phyloP scores from a whole-genome alignment of 1,140 invertebrate genomes.

The Oedothorax gibbosus region DNA sequence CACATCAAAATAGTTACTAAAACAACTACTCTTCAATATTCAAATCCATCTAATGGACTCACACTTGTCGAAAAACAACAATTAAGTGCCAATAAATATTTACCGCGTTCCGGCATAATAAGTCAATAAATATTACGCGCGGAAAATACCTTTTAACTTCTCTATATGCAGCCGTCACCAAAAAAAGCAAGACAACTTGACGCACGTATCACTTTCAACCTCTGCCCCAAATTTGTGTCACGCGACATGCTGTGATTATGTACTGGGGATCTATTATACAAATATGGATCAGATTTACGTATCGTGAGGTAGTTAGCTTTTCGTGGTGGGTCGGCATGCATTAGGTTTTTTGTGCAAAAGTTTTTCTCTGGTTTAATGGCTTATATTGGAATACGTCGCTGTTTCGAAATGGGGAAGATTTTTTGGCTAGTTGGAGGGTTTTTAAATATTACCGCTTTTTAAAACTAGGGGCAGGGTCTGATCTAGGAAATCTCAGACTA shows the following conservation, averaged over 20 bases:
- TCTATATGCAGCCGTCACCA: background rate
- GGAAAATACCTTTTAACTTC: conserved; percentile 48
- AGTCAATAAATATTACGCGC: conserved; percentile 50
- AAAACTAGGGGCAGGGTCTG: no score
- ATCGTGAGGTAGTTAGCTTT: background rate
- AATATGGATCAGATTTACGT: conserved; percentile 17
- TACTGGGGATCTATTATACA: conserved; percentile 26
- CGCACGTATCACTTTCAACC: conserved; percentile 44
- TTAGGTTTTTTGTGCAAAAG: no score
- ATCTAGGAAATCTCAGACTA: no score
- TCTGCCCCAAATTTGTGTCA: no score
- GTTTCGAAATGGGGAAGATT: no score
- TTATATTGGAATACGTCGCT: no score
- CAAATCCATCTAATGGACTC: background rate
- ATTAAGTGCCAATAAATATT: conserved; percentile 6
- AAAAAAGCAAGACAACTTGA: background rate
- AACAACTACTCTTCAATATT: no score
- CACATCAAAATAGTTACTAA: no score
- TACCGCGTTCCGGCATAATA: background rate
- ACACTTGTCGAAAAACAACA: background rate
- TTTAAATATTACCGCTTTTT: no score
- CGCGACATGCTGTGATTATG: conserved; percentile 5
- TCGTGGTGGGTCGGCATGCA: no score
- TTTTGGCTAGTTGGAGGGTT: no score
- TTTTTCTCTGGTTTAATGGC: no score